Evolutionary conservation across 2,113 vertebrate species (phyloP).

Genomic region (Rhea americana): DNA sequence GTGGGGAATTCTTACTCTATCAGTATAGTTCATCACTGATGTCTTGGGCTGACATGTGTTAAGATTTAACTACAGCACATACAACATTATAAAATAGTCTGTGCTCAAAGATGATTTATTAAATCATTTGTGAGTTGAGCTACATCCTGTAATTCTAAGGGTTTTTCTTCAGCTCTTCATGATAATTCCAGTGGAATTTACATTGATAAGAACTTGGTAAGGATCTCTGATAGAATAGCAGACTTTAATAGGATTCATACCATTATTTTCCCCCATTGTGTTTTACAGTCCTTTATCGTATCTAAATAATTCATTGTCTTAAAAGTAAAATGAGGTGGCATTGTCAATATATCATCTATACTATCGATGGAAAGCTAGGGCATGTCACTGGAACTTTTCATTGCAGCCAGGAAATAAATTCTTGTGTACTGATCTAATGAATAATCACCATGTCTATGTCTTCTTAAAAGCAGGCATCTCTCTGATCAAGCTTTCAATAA

Average conservation of each 20-base stretch:
- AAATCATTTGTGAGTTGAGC: neutral
- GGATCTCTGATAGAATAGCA: neutral
- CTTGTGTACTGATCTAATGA: neutral
- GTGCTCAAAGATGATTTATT: neutral
- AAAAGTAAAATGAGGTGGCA: neutral
- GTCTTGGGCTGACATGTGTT: accelerated
- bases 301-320: neutral
- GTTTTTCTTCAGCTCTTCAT: neutral
- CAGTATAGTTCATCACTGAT: accelerated
- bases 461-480: neutral
- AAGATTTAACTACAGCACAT: neutral
- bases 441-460: neutral
- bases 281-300: neutral
- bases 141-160: neutral
- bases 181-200: neutral
- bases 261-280: neutral
- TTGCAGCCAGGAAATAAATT: neutral
- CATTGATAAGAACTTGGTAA: neutral
- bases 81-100: neutral
- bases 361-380: neutral
- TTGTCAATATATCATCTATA: neutral
- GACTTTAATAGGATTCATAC: neutral
- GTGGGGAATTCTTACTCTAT: neutral
- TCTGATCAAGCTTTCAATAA: neutral
- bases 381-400: neutral